Evolutionary conservation across 2,888 invertebrate genomes (phyloP), one percentile per base, ranked within the genome.

Genomic region (Lithophane ornitopus): DNA sequence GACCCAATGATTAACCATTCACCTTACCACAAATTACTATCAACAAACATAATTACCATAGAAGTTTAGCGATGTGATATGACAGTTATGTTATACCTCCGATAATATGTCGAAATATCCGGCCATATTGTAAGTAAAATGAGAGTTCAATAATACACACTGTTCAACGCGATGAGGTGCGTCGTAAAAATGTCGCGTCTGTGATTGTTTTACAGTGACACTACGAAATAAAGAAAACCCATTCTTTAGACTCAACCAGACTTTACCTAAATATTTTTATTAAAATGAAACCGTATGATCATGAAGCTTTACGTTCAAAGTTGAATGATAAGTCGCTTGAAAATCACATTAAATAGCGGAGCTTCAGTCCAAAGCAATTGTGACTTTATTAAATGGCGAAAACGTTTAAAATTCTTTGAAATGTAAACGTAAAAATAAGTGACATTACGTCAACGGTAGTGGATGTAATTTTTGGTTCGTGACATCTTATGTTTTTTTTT

Each of bases 71-170:
- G 82, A 78, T 80, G 63, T 85, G 49, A 56, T 78, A 82, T 75
- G 80, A 81, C 73, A 82, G 80, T 67, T 65, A 73, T 49, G 16
- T 65, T 78, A 67, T 82, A 78, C 66, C 71, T 77, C 82, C 79
- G 70, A 74, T 75, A 66, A 16, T 54, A 75, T 88, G 85, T 79
- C 83, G 61, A 86, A 86, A 89, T 75, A 85, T 89, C 90, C 90
- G 90, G 87, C 83, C 83, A 72, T 70, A 85, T 87, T 86, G 69
- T 78, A 86, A 85, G 86, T 82, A 81, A 84, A 89, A 86, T 78
- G 80, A 87, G 86, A 90, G 87, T 89, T 89, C 87, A 89, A 88
- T 89, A 84, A 74, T 88, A 89, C 16, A 82, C 41, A n/a, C 7
- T 67, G 63, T 81, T 69, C 86, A 65, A 68, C 76, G 52, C 62